Base-by-base conservation (phyloP, 2,797 vertebrate species). In the Diplodus sargus region DNA sequence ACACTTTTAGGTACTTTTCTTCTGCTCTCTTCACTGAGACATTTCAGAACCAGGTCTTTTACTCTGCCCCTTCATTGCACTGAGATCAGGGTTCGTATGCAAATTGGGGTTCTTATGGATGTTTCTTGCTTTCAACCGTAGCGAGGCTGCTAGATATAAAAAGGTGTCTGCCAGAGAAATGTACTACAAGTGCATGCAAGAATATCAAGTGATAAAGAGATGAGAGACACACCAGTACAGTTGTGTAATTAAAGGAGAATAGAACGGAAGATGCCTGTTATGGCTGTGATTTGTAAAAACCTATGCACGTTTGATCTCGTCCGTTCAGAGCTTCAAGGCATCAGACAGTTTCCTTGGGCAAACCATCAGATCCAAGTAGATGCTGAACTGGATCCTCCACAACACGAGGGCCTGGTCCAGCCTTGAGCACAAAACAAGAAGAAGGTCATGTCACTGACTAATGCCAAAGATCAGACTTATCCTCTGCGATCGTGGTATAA, bases 361-460 rank as follows among this genome's bases (percentile, higher is more conserved):
- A 85, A 42, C 97, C 98, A 0, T 97, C 95, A 0, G 91, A 53
- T 78, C 94, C 96, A 82, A 99, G 94, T 34, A 99, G 95, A 87
- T 99, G 96, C 70, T 91, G 90, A 6, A 75, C 65, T 39, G 92
- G 85, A 74, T 97, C 93, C 0, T 95, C 90, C 78, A 97, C 82
- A 23, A 95, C 73, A 70, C 92, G 85, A 22, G 98, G 98, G 9
- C 98, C 98, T 0, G 98, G 98, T 61, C 98, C 98, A 0, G 94
- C 95, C 98, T 99, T 28, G 2, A 84, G 82, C 22, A 74, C 15
- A 78, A 70, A 78, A n/a, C 13, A 77, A 23, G 23, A 65, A 70
- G 43, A 76, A 76, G 13, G 63, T 28, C 5, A 28, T 10, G 2
- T 71, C 9, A 52, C 12, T 51, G 3, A 53, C 20, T 39, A 20